These are phyloP conservation scores for Callimorpha dominula DNA, from an alignment of 2,888 invertebrate genomes.

Conservation along the genomic window DNA sequence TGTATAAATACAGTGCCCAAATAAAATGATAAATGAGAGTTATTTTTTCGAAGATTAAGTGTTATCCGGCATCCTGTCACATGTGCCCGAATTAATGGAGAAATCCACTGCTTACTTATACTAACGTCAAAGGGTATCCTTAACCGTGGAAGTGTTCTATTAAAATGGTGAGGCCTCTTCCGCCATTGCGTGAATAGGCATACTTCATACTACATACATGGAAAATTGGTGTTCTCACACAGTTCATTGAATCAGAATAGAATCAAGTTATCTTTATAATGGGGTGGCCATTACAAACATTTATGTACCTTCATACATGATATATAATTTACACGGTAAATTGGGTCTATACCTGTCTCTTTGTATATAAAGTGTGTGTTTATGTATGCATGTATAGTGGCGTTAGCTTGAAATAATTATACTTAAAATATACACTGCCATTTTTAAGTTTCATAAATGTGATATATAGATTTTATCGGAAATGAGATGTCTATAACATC, in stretches of 20 bases:
- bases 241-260: neutral
- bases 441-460: neutral
- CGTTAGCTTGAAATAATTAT: neutral
- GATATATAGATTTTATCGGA: neutral
- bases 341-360: neutral
- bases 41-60: neutral
- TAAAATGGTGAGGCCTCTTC: slow-evolving; percentile 1
- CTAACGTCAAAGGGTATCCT: neutral
- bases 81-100: slow-evolving; percentile 4
- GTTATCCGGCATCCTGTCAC: neutral
- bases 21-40: neutral
- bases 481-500: neutral
- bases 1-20: neutral
- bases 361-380: neutral
- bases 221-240: neutral
- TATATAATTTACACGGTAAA: neutral
- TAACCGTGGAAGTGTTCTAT: neutral
- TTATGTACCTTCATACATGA: neutral
- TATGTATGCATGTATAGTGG: neutral
- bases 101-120: neutral
- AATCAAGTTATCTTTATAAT: neutral
- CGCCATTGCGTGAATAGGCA: neutral
- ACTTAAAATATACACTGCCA: neutral
- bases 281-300: neutral
- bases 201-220: too few species aligned